Percentiles rank a stretch among this genome's conserved stretches.
Evolutionary conservation across 2,797 vertebrate genomes (phyloP).

Genomic region (Scyliorhinus canicula): DNA sequence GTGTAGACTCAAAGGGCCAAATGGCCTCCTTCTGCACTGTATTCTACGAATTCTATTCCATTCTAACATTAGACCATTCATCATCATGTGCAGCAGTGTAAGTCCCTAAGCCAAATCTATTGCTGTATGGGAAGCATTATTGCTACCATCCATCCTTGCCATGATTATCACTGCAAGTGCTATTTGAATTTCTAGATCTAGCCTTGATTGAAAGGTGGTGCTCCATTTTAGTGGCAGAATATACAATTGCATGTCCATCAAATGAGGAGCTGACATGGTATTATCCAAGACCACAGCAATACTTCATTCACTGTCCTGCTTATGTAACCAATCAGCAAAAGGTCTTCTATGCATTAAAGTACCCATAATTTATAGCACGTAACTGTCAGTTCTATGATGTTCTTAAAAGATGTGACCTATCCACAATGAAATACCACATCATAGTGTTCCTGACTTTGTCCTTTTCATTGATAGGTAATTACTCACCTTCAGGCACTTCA

Average conservation of each 20-base stretch:
- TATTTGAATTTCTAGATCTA: not conserved
- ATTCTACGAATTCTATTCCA: too few species aligned
- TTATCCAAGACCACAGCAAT: not conserved
- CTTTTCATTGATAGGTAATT: not conserved
- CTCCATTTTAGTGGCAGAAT: not conserved
- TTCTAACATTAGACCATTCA: not conserved
- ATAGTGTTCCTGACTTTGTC: not conserved
- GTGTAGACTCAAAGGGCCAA: too few species aligned
- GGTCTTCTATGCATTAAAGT: not conserved
- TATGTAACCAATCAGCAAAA: not conserved
- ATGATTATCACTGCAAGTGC: not conserved
- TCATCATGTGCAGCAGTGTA: not conserved
- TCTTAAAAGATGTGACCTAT: slow-evolving; percentile 7
- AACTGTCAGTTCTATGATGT: not conserved
- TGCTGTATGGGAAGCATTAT: not conserved
- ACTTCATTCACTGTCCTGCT: not conserved
- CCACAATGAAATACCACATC: not conserved
- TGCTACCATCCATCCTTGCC: not conserved
- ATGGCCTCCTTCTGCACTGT: too few species aligned
- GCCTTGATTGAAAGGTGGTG: not conserved
- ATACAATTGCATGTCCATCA: slow-evolving; percentile 5
- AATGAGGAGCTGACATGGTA: not conserved
- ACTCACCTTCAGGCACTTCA: slow-evolving; percentile 12
- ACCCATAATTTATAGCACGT: not conserved
- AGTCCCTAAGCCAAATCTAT: not conserved